Conservation (phyloP, 2,888 invertebrate species). For the Erebia aethiops region DNA sequence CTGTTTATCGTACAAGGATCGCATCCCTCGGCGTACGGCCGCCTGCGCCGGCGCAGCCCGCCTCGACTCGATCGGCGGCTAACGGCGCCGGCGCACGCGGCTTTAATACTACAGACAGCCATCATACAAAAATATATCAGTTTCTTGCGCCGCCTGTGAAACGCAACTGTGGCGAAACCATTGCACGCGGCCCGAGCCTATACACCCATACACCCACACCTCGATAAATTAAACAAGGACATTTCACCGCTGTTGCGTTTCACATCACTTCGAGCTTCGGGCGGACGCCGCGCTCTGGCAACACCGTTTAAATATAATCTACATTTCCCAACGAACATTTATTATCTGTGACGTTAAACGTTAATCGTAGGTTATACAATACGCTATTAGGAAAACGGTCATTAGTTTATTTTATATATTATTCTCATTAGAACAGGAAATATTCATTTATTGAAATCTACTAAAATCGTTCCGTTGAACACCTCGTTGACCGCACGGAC, state of each 20-base stretch:
- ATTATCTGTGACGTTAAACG: constrained; percentile 26
- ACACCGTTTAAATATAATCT: constrained; percentile 21
- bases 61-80: constrained; percentile 6
- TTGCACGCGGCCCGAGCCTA: neutral
- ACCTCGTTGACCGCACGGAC: constrained; percentile 2
- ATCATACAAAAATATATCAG: constrained; percentile 61
- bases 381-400: constrained; percentile 33
- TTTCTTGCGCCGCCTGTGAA: constrained; percentile 17
- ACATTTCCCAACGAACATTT: constrained; percentile 16
- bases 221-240: constrained; percentile 7
- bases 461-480: constrained; percentile 17
- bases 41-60: neutral
- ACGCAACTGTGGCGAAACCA: constrained; percentile 17
- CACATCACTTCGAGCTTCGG: constrained; percentile 1
- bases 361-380: constrained; percentile 28
- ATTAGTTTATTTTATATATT: constrained; percentile 11
- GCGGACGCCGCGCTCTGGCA: constrained; percentile 6
- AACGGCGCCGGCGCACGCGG: neutral
- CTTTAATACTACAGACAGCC: constrained; percentile 36
- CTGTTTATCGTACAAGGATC: constrained; percentile 73
- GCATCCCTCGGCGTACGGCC: constrained; percentile 50
- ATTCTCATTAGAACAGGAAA: constrained; percentile 23
- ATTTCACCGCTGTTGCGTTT: constrained; percentile 11
- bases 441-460: constrained; percentile 20
- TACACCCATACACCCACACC: neutral